Evolutionary conservation across 2,888 invertebrate species (phyloP).

Genomic region (Exocentrus adspersus): DNA sequence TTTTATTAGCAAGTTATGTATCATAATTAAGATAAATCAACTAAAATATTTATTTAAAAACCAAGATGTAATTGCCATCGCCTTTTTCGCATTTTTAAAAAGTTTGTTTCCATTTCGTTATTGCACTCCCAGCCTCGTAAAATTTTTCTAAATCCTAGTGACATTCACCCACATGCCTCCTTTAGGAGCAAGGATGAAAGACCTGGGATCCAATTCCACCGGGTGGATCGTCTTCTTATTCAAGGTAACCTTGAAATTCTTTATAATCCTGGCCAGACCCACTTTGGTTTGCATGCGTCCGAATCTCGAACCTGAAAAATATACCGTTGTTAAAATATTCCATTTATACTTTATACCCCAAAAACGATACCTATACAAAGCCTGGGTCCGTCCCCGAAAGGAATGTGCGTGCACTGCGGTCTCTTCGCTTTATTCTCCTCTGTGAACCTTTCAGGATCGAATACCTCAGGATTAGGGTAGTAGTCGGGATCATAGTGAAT

Average conservation of each 20-base stretch:
- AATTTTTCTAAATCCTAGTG: not conserved
- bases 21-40: no score
- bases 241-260: conserved; percentile 23
- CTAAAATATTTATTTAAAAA: no score
- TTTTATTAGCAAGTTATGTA: no score
- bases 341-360: no score
- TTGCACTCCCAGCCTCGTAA: no score
- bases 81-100: no score
- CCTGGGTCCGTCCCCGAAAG: conserved; percentile 69
- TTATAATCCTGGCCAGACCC: conserved; percentile 45
- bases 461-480: conserved; percentile 68
- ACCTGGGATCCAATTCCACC: conserved; percentile 18
- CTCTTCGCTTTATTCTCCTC: conserved; percentile 65
- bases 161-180: conserved; percentile 33
- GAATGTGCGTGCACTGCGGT: conserved; percentile 58
- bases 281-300: conserved; percentile 52
- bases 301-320: conserved; percentile 45
- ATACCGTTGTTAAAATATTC: no score
- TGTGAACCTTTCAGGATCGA: conserved; percentile 71
- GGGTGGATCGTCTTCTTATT: conserved; percentile 35
- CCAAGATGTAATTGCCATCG: no score
- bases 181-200: conserved; percentile 22
- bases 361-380: conserved; percentile 70
- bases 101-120: no score
- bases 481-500: conserved; percentile 49